A percentile compares a stretch with the other conserved stretches of the same genome.
phyloP scores from a whole-genome alignment of 2,888 invertebrate genomes.

The Pandemis corylana region DNA sequence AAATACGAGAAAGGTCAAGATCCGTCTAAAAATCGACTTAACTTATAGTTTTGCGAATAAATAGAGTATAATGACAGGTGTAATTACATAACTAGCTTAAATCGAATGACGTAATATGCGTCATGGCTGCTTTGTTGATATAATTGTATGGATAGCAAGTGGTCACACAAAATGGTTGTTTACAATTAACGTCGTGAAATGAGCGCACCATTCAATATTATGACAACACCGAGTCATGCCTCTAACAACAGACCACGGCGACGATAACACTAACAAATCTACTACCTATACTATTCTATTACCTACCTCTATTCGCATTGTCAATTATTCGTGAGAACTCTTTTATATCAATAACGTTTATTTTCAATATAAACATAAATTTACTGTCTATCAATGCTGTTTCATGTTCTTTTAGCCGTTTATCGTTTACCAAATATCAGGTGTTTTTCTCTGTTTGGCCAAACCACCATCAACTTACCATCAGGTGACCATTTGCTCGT shows the following conservation, averaged over 20 bases:
- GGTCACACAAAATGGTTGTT: constrained; percentile 33
- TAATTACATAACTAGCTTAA: not conserved
- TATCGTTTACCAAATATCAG: not conserved
- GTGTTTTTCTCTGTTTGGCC: not conserved
- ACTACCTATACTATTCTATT: constrained; percentile 12
- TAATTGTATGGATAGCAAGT: constrained; percentile 21
- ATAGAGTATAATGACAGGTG: not conserved
- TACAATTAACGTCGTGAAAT: constrained; percentile 36
- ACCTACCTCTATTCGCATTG: constrained; percentile 3
- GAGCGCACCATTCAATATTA: constrained; percentile 34
- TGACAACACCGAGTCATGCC: constrained; percentile 32
- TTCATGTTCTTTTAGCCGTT: not conserved
- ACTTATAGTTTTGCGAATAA: not conserved
- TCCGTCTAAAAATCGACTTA: not conserved
- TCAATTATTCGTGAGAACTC: not conserved
- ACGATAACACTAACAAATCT: constrained; percentile 29
- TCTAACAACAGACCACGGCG: constrained; percentile 28
- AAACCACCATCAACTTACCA: not conserved
- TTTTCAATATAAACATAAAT: not conserved
- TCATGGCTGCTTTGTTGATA: constrained; percentile 30
- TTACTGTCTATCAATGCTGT: not conserved
- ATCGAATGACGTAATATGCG: constrained; percentile 16
- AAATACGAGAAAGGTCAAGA: not conserved
- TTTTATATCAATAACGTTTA: not conserved
- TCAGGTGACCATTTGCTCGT: too few relatives aligned